Evolutionary conservation across 2,113 vertebrate genomes (phyloP).

Genomic region (Grammomys surdaster): DNA sequence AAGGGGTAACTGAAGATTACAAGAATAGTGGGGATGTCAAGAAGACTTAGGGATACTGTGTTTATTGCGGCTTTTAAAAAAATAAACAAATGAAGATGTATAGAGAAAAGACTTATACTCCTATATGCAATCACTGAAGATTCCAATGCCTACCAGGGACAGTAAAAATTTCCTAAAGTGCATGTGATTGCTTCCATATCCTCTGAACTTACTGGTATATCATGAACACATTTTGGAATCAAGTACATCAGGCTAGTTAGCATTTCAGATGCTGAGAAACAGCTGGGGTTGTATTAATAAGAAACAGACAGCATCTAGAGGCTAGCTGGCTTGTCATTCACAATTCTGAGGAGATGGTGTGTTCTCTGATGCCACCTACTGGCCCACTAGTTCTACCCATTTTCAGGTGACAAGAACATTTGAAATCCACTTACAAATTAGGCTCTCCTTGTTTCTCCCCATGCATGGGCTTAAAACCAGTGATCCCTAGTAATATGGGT

Average conservation of each 20-base stretch:
- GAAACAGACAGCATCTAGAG: background rate
- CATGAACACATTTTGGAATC: background rate
- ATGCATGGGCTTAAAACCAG: background rate
- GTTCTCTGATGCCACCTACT: conserved; percentile 36
- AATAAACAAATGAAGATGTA: background rate
- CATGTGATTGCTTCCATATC: background rate
- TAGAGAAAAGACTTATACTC: background rate
- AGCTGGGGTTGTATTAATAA: background rate
- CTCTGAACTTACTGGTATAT: background rate
- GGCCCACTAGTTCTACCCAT: background rate
- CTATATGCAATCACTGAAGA: background rate
- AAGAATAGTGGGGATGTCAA: background rate
- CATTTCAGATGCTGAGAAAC: background rate
- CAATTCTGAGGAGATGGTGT: fast-evolving
- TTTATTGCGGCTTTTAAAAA: background rate
- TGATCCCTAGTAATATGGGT: background rate
- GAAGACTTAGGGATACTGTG: background rate
- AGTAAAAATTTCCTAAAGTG: background rate
- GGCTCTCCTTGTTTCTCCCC: background rate
- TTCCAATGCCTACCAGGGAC: background rate
- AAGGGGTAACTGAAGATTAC: background rate
- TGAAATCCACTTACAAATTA: background rate
- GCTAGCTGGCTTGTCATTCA: too few relatives aligned
- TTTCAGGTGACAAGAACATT: background rate
- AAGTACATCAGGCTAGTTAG: background rate